phyloP scores from a whole-genome alignment of 2,113 vertebrate species.

The Chloroceryle aenea region DNA sequence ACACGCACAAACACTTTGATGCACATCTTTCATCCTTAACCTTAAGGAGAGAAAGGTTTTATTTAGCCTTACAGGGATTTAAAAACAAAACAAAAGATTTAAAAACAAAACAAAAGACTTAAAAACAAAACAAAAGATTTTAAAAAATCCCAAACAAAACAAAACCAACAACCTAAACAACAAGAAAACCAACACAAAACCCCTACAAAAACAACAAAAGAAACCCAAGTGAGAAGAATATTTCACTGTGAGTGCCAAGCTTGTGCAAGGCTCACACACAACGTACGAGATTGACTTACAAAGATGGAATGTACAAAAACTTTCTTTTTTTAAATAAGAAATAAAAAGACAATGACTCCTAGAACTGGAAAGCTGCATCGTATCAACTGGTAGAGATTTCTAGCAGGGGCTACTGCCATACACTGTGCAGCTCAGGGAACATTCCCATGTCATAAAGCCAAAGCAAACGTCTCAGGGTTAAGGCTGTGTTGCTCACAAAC shows the following conservation, averaged over 20 bases:
- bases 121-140: background rate
- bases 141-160: background rate
- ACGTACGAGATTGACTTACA: slow-evolving; percentile 51
- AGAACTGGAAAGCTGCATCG: slow-evolving; percentile 54
- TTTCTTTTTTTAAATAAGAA: background rate
- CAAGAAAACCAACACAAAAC: background rate
- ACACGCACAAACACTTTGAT: slow-evolving; percentile 65
- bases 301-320: slow-evolving; percentile 81
- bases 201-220: background rate
- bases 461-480: slow-evolving; percentile 73
- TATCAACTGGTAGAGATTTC: slow-evolving; percentile 42
- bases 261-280: slow-evolving; percentile 65
- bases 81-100: background rate
- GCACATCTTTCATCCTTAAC: slow-evolving; percentile 71
- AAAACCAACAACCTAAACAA: background rate
- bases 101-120: background rate
- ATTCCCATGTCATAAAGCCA: slow-evolving; percentile 74
- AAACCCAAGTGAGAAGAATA: slow-evolving; percentile 4
- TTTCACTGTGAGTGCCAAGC: slow-evolving; percentile 57
- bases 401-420: slow-evolving; percentile 32
- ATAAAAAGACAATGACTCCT: background rate
- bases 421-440: slow-evolving; percentile 52
- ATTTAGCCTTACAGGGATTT: slow-evolving; percentile 57
- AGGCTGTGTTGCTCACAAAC: slow-evolving; percentile 80
- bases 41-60: slow-evolving; percentile 72